Evolutionary conservation across 2,888 invertebrate species (phyloP).

Genomic region (Acrocera orbiculus): DNA sequence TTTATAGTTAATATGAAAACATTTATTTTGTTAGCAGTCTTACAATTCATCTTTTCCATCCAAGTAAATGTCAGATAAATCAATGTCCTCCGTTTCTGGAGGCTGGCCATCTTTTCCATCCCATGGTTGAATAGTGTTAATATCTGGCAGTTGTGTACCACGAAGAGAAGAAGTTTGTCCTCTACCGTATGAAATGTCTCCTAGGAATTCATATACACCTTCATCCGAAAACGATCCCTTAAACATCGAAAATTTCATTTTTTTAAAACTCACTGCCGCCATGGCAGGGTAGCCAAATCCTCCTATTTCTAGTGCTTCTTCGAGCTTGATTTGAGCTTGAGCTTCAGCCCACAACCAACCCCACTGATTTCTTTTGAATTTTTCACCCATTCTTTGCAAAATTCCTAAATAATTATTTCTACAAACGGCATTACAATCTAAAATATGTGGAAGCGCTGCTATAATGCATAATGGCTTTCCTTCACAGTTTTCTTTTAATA

Average conservation of each 20-base stretch:
- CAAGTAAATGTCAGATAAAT: conserved; percentile 75
- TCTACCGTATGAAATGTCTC: conserved; percentile 80
- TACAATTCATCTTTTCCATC: conserved; percentile 65
- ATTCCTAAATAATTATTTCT: conserved; percentile 68
- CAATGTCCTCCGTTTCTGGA: conserved; percentile 63
- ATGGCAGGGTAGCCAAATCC: conserved; percentile 98
- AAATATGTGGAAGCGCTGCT: conserved; percentile 81
- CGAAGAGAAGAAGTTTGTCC: conserved; percentile 79
- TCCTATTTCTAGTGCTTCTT: conserved; percentile 83
- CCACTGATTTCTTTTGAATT: conserved; percentile 90
- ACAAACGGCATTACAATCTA: conserved; percentile 88
- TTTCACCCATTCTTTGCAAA: conserved; percentile 60
- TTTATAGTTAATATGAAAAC: too few relatives aligned
- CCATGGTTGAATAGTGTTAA: conserved; percentile 58
- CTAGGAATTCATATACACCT: conserved; percentile 90
- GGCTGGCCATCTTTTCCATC: conserved; percentile 87
- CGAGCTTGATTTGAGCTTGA: conserved; percentile 63
- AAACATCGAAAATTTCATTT: conserved; percentile 88
- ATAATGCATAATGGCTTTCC: conserved; percentile 82
- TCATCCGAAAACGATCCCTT: conserved; percentile 85
- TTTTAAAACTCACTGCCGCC: conserved; percentile 90
- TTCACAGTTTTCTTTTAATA: conserved; percentile 60
- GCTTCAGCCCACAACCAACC: conserved; percentile 98
- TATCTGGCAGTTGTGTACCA: conserved; percentile 61
- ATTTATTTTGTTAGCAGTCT: too few relatives aligned